Evolutionary conservation across 2,797 vertebrate genomes (phyloP).

Genomic region (Margarornis squamiger): DNA sequence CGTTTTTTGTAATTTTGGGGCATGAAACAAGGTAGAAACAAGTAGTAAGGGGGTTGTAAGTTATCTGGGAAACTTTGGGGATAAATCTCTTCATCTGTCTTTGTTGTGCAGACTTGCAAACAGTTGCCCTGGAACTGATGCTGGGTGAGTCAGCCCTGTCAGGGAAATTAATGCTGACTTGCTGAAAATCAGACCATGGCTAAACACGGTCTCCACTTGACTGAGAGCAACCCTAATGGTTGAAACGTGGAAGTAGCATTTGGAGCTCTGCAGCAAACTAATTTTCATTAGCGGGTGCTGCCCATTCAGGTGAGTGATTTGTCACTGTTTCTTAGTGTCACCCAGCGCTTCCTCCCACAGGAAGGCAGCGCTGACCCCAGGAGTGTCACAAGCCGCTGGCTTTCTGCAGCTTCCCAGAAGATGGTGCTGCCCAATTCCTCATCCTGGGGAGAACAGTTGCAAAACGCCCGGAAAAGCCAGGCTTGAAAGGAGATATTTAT

Average conservation of each 20-base stretch:
- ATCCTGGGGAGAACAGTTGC: fast-evolving
- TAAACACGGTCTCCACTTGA: not conserved
- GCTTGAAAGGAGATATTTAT: not conserved
- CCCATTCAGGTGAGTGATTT: not conserved
- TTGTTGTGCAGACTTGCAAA: not conserved
- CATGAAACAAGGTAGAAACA: not conserved
- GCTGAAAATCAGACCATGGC: not conserved
- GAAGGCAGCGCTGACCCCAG: not conserved
- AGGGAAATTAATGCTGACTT: not conserved
- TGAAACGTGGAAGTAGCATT: fast-evolving
- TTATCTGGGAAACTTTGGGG: not conserved
- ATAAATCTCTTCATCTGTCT: not conserved
- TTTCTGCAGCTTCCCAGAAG: slow-evolving; percentile 57
- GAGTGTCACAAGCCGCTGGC: not conserved
- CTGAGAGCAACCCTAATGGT: not conserved
- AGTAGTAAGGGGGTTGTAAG: not conserved
- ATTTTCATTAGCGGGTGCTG: fast-evolving
- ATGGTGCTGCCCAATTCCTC: slow-evolving; percentile 48
- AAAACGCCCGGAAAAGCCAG: not conserved
- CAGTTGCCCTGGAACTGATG: not conserved
- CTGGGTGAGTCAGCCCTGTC: not conserved
- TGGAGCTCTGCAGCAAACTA: not conserved
- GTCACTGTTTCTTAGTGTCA: not conserved
- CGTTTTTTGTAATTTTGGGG: fast-evolving
- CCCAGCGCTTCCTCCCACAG: fast-evolving